phyloP scores from a whole-genome alignment of 2,113 vertebrate species.

The Parotia lawesii region DNA sequence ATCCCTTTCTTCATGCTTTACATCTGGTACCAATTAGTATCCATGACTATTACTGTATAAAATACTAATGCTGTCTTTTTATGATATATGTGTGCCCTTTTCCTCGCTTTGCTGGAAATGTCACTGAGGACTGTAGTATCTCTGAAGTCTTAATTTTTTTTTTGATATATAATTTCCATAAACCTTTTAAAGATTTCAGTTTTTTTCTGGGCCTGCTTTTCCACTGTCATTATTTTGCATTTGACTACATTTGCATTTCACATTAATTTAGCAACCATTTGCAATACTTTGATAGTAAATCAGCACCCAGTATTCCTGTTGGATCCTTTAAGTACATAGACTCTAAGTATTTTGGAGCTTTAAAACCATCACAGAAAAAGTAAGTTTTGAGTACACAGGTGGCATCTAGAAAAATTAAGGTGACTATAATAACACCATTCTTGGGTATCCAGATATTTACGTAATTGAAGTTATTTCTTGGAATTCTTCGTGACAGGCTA shows the following conservation, averaged over 20 bases:
- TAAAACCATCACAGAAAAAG: not conserved
- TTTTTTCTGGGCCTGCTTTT: not conserved
- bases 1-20: not conserved
- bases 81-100: not conserved
- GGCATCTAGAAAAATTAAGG: not conserved
- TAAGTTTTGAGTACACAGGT: not conserved
- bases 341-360: not conserved
- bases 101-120: not conserved
- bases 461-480: not conserved
- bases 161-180: not conserved
- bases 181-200: not conserved
- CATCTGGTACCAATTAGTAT: not conserved
- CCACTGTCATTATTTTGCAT: not conserved
- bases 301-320: not conserved
- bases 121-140: not conserved
- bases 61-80: not conserved
- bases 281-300: not conserved
- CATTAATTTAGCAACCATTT: not conserved
- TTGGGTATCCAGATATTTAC: not conserved
- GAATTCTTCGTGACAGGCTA: not conserved
- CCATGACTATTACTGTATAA: not conserved
- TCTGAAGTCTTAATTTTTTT: not conserved
- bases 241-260: not conserved
- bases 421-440: not conserved
- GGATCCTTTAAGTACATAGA: not conserved